phyloP scores from a whole-genome alignment of 2,113 vertebrate genomes.

The Megalops atlanticus region DNA sequence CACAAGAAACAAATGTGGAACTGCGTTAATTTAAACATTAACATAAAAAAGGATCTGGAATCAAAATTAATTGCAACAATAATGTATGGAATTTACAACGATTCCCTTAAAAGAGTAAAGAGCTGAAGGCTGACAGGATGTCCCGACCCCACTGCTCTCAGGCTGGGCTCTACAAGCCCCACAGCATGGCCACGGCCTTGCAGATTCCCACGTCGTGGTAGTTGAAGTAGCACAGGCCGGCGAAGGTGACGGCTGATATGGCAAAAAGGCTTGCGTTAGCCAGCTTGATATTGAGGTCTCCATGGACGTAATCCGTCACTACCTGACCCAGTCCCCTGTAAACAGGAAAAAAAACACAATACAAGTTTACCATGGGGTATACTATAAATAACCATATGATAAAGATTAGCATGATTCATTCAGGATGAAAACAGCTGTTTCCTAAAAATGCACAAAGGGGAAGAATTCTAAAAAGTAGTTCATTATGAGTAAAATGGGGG shows the following conservation, averaged over 20 bases:
- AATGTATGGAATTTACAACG: slow-evolving; percentile 67
- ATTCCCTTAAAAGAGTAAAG: slow-evolving; percentile 52
- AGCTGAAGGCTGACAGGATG: slow-evolving; percentile 23
- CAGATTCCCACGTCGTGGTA: slow-evolving; percentile 77
- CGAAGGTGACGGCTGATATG: slow-evolving; percentile 67
- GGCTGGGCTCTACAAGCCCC: slow-evolving; percentile 62
- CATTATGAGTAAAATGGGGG: too few relatives aligned
- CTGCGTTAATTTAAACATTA: too few relatives aligned
- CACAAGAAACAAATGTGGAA: too few relatives aligned
- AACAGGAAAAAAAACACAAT: neutral
- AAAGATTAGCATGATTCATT: too few relatives aligned
- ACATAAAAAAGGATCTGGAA: too few relatives aligned
- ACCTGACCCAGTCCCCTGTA: neutral
- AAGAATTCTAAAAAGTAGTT: too few relatives aligned
- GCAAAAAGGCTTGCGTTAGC: neutral
- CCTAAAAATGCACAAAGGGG: too few relatives aligned
- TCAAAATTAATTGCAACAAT: slow-evolving; percentile 52
- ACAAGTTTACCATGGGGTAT: neutral
- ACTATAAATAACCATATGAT: too few relatives aligned
- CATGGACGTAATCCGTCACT: neutral
- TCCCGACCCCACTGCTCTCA: slow-evolving; percentile 27
- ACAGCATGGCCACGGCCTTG: slow-evolving; percentile 77
- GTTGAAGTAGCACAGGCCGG: slow-evolving; percentile 80
- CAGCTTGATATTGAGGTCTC: neutral
- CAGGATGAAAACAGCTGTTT: too few relatives aligned